Base-by-base conservation (phyloP, 2,113 vertebrate species). In the Triplophysa rosa region DNA sequence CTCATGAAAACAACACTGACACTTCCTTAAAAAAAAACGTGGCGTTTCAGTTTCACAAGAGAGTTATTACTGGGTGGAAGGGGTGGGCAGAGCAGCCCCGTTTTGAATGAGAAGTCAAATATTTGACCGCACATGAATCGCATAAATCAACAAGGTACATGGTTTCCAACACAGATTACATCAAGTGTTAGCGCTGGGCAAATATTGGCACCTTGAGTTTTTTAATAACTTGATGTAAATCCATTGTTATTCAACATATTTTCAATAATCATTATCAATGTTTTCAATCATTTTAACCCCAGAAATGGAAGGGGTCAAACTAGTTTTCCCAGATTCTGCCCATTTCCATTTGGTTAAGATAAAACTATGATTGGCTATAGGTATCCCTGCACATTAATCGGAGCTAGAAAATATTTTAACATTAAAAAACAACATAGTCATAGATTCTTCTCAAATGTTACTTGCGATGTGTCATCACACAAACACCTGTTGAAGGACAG, bases 401-500 rank as follows among this genome's bases (percentile, higher is more conserved):
- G 4, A 33, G 29, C 29, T 33, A 33, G 29, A 33, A 33, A 33
- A 6, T 6, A 33, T 33, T 33, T 33, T 5, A 33, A 33, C 29
- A 33, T 33, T 33, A 33, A 33, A 33, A 33, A 33, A 33, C 4
- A 33, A 4, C 5, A 4, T 33, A 4, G 29, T 33, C 29, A 33
- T 33, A 1, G 29, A 33, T 33, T 33, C 29, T 33, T 33, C 29
- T 33, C 29, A 33, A 33, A n/a, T 58, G 8, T 9, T 33, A 33
- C 54, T 9, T 58, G 1, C 19, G 1, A 19, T n/a, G 19, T 58
- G 19, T 8, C 6, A 12, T 95, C 79, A 94, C 19, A 91, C 86
- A 56, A 95, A 80, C 84, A 93, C 84, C 12, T 92, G 87, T 49
- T 91, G 86, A 58, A 98, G 89, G 16, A 94, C 63, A 0, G 94